Conservation (phyloP, 2,113 vertebrate genomes). For the Crypturellus undulatus region DNA sequence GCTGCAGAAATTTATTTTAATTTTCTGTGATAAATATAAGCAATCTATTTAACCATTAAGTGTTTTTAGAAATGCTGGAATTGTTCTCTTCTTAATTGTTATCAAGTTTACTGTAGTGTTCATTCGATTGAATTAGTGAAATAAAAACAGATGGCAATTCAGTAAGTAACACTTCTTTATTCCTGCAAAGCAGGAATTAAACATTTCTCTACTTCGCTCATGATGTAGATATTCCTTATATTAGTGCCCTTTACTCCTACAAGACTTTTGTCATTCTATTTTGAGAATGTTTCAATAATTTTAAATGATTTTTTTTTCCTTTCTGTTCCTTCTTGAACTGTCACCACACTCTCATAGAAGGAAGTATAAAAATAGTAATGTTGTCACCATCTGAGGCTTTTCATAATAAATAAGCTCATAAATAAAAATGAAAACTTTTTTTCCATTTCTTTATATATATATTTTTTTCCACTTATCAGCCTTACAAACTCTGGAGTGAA, state of each 20-base stretch:
- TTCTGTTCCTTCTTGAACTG: not conserved
- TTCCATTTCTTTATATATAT: not conserved
- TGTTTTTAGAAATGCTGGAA: not conserved
- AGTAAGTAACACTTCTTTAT: not conserved
- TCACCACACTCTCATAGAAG: not conserved
- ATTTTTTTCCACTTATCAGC: fast-evolving
- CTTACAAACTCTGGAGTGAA: not conserved
- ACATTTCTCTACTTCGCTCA: not conserved
- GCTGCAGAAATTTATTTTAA: not conserved
- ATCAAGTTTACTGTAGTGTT: not conserved
- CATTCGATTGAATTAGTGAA: not conserved
- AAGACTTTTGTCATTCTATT: not conserved
- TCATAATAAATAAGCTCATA: not conserved
- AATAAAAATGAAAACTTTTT: not conserved
- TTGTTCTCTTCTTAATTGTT: not conserved
- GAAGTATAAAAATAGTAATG: not conserved
- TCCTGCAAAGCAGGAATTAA: not conserved
- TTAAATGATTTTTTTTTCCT: not conserved
- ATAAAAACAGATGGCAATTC: not conserved
- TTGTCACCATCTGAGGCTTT: not conserved
- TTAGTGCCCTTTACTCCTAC: not conserved
- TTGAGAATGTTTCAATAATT: not conserved
- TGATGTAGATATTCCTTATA: not conserved
- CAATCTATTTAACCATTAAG: not conserved
- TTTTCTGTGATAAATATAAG: not conserved